These are phyloP conservation scores for Tholera decimalis DNA, from an alignment of 2,888 invertebrate species.

Conservation along the genomic window DNA sequence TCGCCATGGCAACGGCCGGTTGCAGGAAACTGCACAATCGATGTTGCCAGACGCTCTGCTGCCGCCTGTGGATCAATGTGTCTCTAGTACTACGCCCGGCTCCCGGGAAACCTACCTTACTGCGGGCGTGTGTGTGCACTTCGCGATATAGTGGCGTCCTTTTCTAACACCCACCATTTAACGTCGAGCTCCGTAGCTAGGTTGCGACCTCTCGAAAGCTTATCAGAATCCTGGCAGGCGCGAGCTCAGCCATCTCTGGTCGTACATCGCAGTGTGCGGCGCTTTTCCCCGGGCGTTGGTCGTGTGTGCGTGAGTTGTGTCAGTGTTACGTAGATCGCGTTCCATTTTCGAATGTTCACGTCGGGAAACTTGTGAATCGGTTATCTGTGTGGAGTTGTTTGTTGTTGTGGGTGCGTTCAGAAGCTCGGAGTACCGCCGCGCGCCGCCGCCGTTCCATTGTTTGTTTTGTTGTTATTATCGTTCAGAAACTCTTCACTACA, in stretches of 20 bases:
- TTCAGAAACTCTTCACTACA: conserved; percentile 75
- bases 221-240: conserved; percentile 65
- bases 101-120: conserved; percentile 85
- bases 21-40: conserved; percentile 92
- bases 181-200: conserved; percentile 70
- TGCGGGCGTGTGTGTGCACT: conserved; percentile 73
- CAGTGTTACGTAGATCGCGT: conserved; percentile 79
- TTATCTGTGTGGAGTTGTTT: conserved; percentile 81
- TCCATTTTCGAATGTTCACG: conserved; percentile 82
- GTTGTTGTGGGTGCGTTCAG: conserved; percentile 79
- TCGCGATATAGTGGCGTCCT: conserved; percentile 69
- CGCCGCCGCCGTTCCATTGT: conserved; percentile 78
- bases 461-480: conserved; percentile 88
- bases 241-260: conserved; percentile 73
- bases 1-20: conserved; percentile 84
- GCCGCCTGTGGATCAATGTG: conserved; percentile 90
- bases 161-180: conserved; percentile 69
- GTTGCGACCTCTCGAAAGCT: conserved; percentile 58
- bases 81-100: conserved; percentile 91
- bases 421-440: conserved; percentile 69
- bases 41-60: conserved; percentile 88
- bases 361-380: conserved; percentile 88
- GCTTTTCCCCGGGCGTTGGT: conserved; percentile 80
- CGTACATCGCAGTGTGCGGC: conserved; percentile 72
- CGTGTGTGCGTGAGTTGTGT: conserved; percentile 76